phyloP scores from a whole-genome alignment of 2,888 invertebrate genomes.

The Neoaliturus tenellus region DNA sequence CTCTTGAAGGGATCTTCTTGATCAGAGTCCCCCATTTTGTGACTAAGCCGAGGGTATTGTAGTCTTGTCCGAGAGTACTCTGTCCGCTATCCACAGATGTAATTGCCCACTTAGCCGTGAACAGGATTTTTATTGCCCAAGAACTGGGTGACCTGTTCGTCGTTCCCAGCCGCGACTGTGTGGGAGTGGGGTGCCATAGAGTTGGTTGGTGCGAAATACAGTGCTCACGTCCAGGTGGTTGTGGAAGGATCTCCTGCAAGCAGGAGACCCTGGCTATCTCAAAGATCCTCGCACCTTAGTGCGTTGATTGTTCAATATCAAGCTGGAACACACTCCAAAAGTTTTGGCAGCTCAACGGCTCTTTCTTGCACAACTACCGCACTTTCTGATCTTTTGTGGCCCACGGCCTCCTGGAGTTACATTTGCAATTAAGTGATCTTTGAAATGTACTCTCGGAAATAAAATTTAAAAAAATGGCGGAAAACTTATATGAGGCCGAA shows the following conservation, averaged over 20 bases:
- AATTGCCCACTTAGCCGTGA: not conserved
- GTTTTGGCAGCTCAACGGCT: no score
- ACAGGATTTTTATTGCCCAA: not conserved
- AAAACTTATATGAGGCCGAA: constrained; percentile 69
- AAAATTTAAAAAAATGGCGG: constrained; percentile 71
- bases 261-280: no score
- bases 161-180: not conserved
- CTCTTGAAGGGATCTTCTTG: not conserved
- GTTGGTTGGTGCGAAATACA: not conserved
- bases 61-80: not conserved
- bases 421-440: no score
- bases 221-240: not conserved
- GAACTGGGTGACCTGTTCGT: not conserved
- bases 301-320: no score
- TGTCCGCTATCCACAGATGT: not conserved
- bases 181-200: not conserved
- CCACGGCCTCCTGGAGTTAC: no score
- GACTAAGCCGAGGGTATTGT: not conserved
- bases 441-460: no score
- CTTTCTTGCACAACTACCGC: no score
- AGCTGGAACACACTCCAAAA: no score
- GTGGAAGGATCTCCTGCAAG: not conserved
- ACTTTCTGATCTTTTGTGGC: no score
- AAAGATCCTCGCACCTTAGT: not conserved
- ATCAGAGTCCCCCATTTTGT: not conserved